Base-by-base conservation (phyloP, 1,140 invertebrate species). In the Zaprionus nigranus region DNA sequence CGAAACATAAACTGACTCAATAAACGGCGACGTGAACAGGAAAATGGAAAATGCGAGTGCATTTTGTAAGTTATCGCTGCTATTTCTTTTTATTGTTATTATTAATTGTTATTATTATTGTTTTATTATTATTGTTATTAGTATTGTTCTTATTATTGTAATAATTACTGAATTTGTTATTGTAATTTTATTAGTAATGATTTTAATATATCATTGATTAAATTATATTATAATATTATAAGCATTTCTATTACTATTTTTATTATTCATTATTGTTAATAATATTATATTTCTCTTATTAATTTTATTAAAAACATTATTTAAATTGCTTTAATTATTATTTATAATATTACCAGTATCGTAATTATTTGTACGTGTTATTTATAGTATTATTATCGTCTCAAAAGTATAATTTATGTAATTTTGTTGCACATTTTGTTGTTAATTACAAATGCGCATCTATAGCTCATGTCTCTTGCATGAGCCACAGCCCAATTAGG, bases 401-500 rank as follows among this genome's bases (percentile, higher is more conserved):
- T n/a, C n/a, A n/a, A n/a, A n/a, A 13, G 0, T 26, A 40, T 36
- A n/a, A 5, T 49, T 49, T 20, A 40, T 58, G n/a, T 4, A 49
- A 30, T 26, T 24, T 26, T 61, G 22, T 38, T 69, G 43, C 30
- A 24, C 11, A 54, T 66, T 56, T 61, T 36, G 43, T 20, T 40
- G 69, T 49, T 51, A 78, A 81, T 72, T 79, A 57, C 49, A 69
- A 62, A 61, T 61, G 54, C 38, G 46, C 58, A 28, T 7, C 46
- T 22, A 7, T 54, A 30, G 20, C 54, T 28, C 54, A 30, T 75
- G 24, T 30, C 30, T 34, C 34, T 34, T 53, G 54, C 63, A 38
- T 57, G 11, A 64, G 20, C 15, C 34, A 17, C 7, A 22, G 11
- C n/a, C 5, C 40, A 26, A 38, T 30, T 40, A 54, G 36, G 22